Evolutionary conservation across 1,140 invertebrate species (phyloP).

Genomic region (Phenacoccus solenopsis): DNA sequence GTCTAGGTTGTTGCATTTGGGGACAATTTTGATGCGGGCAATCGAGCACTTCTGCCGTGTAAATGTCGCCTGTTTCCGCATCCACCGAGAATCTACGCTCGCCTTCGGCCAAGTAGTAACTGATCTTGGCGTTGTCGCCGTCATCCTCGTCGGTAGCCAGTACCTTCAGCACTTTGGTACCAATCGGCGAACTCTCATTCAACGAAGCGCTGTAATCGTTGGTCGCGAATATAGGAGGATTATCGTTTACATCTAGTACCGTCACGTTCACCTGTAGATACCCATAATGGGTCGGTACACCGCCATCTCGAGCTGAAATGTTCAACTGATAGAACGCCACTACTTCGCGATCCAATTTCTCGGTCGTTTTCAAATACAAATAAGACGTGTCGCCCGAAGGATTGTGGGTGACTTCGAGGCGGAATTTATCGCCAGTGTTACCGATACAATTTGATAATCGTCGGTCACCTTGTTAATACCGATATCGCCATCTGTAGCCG

Average conservation of each 20-base stretch:
- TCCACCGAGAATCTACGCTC: constrained; percentile 80
- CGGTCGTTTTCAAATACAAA: constrained; percentile 78
- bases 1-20: constrained; percentile 30
- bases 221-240: constrained; percentile 84
- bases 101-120: constrained; percentile 71
- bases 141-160: constrained; percentile 81
- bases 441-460: constrained; percentile 77
- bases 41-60: constrained; percentile 60
- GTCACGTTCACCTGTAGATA: constrained; percentile 81
- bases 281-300: constrained; percentile 61
- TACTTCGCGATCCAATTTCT: constrained; percentile 76
- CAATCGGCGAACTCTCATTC: constrained; percentile 79
- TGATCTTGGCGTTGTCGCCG: constrained; percentile 82
- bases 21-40: constrained; percentile 56
- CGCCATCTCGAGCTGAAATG: constrained; percentile 78
- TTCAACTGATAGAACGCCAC: constrained; percentile 71
- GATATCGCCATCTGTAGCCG: constrained; percentile 72
- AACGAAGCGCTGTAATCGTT: constrained; percentile 82
- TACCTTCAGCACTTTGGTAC: constrained; percentile 78
- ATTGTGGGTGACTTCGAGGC: constrained; percentile 71
- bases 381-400: constrained; percentile 78
- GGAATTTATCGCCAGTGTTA: constrained; percentile 76
- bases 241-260: constrained; percentile 87
- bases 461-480: constrained; percentile 75
- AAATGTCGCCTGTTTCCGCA: constrained; percentile 73